These are phyloP conservation scores for Molothrus ater DNA, from an alignment of 2,797 vertebrate genomes.

Conservation along the genomic window DNA sequence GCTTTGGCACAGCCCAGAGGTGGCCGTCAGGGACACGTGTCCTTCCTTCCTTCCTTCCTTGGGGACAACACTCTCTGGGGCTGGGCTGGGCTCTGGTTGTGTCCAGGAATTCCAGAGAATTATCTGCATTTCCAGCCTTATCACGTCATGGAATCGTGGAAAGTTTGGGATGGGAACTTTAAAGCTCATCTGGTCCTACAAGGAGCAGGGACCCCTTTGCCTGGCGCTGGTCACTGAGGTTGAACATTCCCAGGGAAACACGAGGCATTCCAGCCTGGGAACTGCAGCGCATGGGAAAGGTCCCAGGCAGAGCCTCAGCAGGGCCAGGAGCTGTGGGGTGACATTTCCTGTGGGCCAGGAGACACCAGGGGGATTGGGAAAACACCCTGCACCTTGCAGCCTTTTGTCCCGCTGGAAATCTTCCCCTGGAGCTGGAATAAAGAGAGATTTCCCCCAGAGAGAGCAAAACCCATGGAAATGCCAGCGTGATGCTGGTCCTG, in stretches of 20 bases:
- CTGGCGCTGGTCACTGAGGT: not conserved
- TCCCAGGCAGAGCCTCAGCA: not conserved
- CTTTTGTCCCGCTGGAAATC: not conserved
- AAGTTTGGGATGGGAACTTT: not conserved
- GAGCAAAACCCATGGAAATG: rapidly evolving
- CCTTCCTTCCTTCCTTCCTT: not conserved
- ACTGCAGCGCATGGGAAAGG: rapidly evolving
- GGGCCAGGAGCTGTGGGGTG: not conserved
- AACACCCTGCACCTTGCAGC: not conserved
- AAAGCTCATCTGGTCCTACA: not conserved
- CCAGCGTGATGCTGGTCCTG: not conserved
- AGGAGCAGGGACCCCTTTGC: rapidly evolving
- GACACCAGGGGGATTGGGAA: rapidly evolving
- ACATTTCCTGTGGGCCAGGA: rapidly evolving
- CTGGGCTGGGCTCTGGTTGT: not conserved
- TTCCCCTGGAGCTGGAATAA: not conserved
- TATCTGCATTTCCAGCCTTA: not conserved
- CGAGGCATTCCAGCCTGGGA: not conserved
- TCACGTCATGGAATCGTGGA: not conserved
- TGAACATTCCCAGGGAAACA: not conserved
- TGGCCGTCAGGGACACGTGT: rapidly evolving
- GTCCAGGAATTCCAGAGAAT: not conserved
- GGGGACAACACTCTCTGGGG: not conserved
- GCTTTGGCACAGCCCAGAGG: rapidly evolving
- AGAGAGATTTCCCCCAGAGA: not conserved